A percentile compares a stretch with the other conserved stretches of the same genome.
Evolutionary conservation across 1,140 invertebrate species (phyloP).

Genomic region (Drosophila nigrodunni): DNA sequence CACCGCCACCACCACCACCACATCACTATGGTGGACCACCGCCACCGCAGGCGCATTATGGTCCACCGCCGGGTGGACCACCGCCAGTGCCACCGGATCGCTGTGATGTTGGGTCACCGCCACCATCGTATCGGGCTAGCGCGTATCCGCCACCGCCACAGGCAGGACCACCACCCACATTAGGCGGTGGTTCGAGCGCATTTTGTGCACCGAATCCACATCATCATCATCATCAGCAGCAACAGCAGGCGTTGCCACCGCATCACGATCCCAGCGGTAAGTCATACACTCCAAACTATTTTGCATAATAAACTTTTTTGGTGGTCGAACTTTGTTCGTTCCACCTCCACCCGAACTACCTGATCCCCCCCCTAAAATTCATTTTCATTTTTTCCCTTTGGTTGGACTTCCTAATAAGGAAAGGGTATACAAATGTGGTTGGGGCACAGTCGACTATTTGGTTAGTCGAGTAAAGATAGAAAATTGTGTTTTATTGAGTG

Average conservation of each 20-base stretch:
- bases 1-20: slow-evolving; percentile 56
- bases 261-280: slow-evolving; percentile 82
- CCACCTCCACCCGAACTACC: too few relatives aligned
- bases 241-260: slow-evolving; percentile 44
- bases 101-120: slow-evolving; percentile 78
- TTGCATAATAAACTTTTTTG: slow-evolving; percentile 26
- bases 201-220: slow-evolving; percentile 79
- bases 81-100: slow-evolving; percentile 66
- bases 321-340: neutral
- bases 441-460: neutral
- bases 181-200: slow-evolving; percentile 74
- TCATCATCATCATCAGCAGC: slow-evolving; percentile 77
- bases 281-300: slow-evolving; percentile 23
- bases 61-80: slow-evolving; percentile 52
- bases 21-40: slow-evolving; percentile 53
- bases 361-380: neutral
- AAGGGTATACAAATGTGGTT: slow-evolving; percentile 2
- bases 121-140: slow-evolving; percentile 75
- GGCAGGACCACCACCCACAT: slow-evolving; percentile 56
- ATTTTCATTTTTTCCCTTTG: slow-evolving; percentile 18
- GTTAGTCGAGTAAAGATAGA: too few relatives aligned
- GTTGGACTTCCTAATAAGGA: slow-evolving; percentile 15
- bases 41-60: slow-evolving; percentile 55
- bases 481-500: too few relatives aligned
- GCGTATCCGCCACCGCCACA: slow-evolving; percentile 62